Base-by-base conservation (phyloP, 2,113 vertebrate genomes). In the Microtus ochrogaster region DNA sequence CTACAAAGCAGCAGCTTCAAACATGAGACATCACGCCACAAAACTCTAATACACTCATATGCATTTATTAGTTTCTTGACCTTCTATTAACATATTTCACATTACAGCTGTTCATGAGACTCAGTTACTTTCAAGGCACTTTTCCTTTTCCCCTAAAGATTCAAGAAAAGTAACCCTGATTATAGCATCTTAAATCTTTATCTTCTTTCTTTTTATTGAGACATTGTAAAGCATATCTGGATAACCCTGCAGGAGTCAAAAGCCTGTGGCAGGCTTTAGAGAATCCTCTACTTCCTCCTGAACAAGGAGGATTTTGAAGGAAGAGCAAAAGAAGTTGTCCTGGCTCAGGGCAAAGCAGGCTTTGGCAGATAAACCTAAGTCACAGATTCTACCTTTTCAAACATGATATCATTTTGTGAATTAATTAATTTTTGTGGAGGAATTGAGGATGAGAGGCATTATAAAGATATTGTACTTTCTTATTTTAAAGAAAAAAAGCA, bases 311-410 rank as follows among this genome's bases (percentile, higher is more conserved):
- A 93, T 96, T 98, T 97, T 63, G 73, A 94, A 92, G 84, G 82
- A 76, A 95, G 91, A 94, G 19, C 86, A 55, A 24, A 85, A 94
- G 65, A 94, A 94, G 68, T 94, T 97, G 72, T 85, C 87, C 96
- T 95, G 88, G 95, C 96, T 96, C 87, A 39, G 44, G 96, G 96
- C 91, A 97, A 96, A 96, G 91, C 97, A 97, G 97, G 81, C 68
- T 97, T 97, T 96, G 95, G 88, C 58, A 94, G 96, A 98, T 97
- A 98, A 97, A 96, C 95, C 44, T 89, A 95, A 97, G 66, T 92
- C 96, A 95, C 85, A 95, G 96, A 97, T 97, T 95, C 83, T 96
- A 96, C 92, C 85, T 97, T 95, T 97, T 92, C 26, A 96, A 97
- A 94, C 92, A 73, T 83, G 91, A 95, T 97, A 97, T 87, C 63